Percentiles rank a stretch among this genome's conserved stretches.
Conservation (phyloP, 2,888 invertebrate species). For the Conus canariensis region DNA sequence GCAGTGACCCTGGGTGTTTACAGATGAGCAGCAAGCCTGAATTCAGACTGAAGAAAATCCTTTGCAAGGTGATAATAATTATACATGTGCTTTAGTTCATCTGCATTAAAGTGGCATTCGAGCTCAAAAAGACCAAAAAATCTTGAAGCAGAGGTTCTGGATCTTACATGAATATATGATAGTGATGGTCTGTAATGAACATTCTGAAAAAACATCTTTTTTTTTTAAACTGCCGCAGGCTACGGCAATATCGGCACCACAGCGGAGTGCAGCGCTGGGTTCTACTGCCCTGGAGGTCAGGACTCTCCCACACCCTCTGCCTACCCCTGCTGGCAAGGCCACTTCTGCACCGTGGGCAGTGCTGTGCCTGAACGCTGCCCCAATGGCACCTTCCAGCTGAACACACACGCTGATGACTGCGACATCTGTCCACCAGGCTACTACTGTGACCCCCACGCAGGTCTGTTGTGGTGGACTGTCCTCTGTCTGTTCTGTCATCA, state of each 20-base stretch:
- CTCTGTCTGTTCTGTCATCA: too few species aligned
- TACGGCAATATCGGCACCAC: constrained; percentile 69
- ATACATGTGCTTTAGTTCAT: too few species aligned
- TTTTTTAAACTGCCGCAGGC: constrained; percentile 55
- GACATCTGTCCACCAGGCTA: constrained; percentile 72
- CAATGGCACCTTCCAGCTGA: constrained; percentile 73
- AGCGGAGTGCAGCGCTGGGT: constrained; percentile 67
- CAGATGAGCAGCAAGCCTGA: too few species aligned
- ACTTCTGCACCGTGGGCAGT: constrained; percentile 70
- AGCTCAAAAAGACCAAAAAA: too few species aligned
- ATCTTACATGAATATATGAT: too few species aligned
- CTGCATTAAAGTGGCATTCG: too few species aligned
- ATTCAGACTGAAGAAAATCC: too few species aligned
- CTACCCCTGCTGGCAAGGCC: constrained; percentile 70
- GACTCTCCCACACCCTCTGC: constrained; percentile 67
- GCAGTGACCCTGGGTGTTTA: too few species aligned
- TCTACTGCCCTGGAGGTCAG: constrained; percentile 75
- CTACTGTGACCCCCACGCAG: constrained; percentile 66
- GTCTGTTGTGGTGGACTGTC: constrained; percentile 39
- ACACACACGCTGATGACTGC: constrained; percentile 64
- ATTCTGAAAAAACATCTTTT: too few species aligned
- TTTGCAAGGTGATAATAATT: too few species aligned
- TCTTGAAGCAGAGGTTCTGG: too few species aligned
- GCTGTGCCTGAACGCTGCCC: constrained; percentile 67
- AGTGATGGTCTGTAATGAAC: too few species aligned